Conservation (phyloP, 2,797 vertebrate genomes). For the Chrysocyon brachyurus region DNA sequence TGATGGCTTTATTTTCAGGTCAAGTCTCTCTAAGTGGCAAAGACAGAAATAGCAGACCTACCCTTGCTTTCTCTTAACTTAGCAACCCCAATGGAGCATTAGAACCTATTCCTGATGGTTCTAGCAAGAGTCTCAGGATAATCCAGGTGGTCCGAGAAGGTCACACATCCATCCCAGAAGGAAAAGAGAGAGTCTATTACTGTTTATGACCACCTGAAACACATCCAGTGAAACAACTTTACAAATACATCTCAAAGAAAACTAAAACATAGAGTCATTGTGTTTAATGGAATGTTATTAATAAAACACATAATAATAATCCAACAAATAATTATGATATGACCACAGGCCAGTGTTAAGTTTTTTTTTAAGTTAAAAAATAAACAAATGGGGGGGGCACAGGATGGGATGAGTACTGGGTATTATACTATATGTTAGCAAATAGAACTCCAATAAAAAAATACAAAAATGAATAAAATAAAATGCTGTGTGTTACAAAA, state of each 20-base stretch:
- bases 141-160: not conserved
- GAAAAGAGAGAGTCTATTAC: not conserved
- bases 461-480: no score
- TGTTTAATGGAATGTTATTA: not conserved
- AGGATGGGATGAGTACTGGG: no score
- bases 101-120: not conserved
- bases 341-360: not conserved
- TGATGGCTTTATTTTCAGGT: not conserved
- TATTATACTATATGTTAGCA: no score
- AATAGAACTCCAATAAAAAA: no score
- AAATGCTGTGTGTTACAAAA: no score
- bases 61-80: not conserved
- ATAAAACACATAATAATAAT: not conserved
- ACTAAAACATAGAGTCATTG: not conserved
- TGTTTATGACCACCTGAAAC: not conserved
- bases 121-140: not conserved
- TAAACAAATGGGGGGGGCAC: not conserved
- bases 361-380: not conserved
- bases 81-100: not conserved
- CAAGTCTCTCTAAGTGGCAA: not conserved
- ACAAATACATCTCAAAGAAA: conserved; percentile 3
- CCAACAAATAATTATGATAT: not conserved
- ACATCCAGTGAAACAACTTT: not conserved
- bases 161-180: not conserved
- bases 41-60: not conserved